Percentiles rank a stretch among this genome's conserved stretches.
These are phyloP conservation scores for Tetraodon nigroviridis DNA, from an alignment of 2,113 vertebrate species.

Conservation along the genomic window DNA sequence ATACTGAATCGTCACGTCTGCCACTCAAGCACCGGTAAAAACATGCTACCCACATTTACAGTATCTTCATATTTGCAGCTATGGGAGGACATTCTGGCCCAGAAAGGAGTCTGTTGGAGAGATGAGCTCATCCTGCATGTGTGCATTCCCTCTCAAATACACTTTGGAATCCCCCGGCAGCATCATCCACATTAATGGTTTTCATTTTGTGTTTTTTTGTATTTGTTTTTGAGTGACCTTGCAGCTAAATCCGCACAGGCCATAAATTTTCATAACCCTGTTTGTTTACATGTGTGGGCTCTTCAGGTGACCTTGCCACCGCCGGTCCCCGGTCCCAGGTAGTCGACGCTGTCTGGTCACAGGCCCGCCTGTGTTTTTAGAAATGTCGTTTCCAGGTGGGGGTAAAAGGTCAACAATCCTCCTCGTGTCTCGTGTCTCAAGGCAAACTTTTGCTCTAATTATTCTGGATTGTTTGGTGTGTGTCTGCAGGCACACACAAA, in stretches of 20 bases:
- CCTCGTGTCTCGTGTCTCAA: neutral
- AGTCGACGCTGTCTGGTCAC: conserved; percentile 2
- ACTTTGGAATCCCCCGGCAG: conserved; percentile 29
- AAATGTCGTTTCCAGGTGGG: conserved; percentile 14
- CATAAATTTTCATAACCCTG: conserved; percentile 14
- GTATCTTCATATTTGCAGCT: conserved; percentile 35
- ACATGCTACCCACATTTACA: conserved; percentile 50
- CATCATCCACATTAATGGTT: conserved; percentile 18
- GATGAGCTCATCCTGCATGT: conserved; percentile 27
- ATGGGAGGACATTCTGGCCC: conserved; percentile 28
- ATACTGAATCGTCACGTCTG: conserved; percentile 32
- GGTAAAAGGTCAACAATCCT: conserved; percentile 20
- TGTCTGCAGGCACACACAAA: neutral
- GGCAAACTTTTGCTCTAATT: conserved; percentile 15
- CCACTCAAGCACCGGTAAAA: conserved; percentile 34
- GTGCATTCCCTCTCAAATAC: conserved; percentile 12
- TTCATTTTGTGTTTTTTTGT: neutral
- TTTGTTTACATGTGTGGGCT: conserved; percentile 2
- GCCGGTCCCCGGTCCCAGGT: neutral
- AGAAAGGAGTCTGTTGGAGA: conserved; percentile 37
- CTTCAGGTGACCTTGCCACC: conserved; percentile 35
- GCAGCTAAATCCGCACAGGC: conserved; percentile 17
- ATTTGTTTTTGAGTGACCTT: conserved; percentile 3
- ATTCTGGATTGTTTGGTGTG: conserved; percentile 11
- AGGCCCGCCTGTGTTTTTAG: neutral